These are phyloP conservation scores for Uropsilus gracilis DNA, from an alignment of 2,113 vertebrate species.

Conservation along the genomic window DNA sequence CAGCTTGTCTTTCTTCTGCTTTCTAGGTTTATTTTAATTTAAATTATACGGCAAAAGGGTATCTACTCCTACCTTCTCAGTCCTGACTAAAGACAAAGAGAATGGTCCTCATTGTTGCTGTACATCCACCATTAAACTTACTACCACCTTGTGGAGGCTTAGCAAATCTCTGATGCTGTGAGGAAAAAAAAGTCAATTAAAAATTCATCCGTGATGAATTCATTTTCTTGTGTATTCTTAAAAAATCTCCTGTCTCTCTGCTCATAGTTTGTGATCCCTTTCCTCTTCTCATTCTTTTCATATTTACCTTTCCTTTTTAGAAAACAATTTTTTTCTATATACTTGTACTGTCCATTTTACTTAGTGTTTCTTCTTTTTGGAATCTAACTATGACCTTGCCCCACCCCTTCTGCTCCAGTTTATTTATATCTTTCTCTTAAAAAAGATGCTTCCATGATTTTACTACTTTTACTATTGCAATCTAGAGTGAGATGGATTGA, in stretches of 20 bases:
- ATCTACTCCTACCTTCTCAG: slow-evolving; percentile 66
- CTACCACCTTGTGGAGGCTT: not conserved
- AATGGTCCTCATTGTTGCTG: not conserved
- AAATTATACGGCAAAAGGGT: slow-evolving; percentile 58
- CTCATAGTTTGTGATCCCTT: not conserved
- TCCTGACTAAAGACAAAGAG: slow-evolving; percentile 54
- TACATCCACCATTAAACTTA: not conserved
- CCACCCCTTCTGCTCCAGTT: not conserved
- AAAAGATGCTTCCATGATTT: not conserved
- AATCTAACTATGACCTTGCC: not conserved
- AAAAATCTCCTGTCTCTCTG: not conserved
- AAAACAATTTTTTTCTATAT: not conserved
- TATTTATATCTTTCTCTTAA: not conserved
- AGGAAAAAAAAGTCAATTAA: slow-evolving; percentile 41
- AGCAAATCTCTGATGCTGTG: slow-evolving; percentile 37
- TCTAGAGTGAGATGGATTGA: not conserved
- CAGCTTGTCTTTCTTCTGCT: slow-evolving; percentile 34
- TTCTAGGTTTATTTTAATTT: slow-evolving; percentile 71
- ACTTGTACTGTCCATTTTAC: not conserved
- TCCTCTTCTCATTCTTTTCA: not conserved
- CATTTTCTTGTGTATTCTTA: not conserved
- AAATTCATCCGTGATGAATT: not conserved
- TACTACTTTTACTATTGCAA: not conserved
- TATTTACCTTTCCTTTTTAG: not conserved
- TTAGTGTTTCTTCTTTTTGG: not conserved